Evolutionary conservation across 2,888 invertebrate genomes (phyloP).

Genomic region (Oscheius sp.): DNA sequence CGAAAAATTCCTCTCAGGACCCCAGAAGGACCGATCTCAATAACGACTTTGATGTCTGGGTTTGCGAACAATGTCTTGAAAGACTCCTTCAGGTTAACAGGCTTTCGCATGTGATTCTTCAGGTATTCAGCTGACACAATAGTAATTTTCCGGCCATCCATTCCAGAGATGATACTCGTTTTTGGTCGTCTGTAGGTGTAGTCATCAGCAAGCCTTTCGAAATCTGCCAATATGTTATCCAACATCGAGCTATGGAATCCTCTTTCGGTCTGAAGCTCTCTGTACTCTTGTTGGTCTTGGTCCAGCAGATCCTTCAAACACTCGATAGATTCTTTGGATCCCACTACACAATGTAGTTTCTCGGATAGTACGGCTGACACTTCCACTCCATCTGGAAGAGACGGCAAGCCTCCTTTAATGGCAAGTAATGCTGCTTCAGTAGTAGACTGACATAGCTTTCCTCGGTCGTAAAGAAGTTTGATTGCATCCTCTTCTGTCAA

Average conservation of each 20-base stretch:
- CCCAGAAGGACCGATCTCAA: conserved; percentile 69
- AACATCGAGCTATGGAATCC: conserved; percentile 69
- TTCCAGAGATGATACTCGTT: conserved; percentile 61
- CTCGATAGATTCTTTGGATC: conserved; percentile 41
- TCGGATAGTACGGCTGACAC: conserved; percentile 58
- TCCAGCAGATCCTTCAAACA: conserved; percentile 32
- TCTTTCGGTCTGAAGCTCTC: conserved; percentile 53
- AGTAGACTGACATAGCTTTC: conserved; percentile 53
- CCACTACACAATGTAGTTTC: conserved; percentile 51
- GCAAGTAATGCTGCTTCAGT: conserved; percentile 62
- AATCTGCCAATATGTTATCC: conserved; percentile 48
- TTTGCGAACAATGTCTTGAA: conserved; percentile 46
- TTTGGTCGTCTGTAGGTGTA: conserved; percentile 22
- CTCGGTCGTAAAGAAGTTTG: conserved; percentile 50
- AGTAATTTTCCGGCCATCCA: conserved; percentile 49
- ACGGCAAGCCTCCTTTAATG: conserved; percentile 41
- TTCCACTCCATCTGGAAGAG: conserved; percentile 53
- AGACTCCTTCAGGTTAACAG: conserved; percentile 59
- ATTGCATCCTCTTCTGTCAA: conserved; percentile 40
- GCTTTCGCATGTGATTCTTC: conserved; percentile 51
- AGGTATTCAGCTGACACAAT: conserved; percentile 49
- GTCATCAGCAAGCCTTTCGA: conserved; percentile 36
- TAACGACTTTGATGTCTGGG: conserved; percentile 44
- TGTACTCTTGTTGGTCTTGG: conserved; percentile 37
- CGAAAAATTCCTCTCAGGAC: conserved; percentile 54